These are phyloP conservation scores for Digitonthophagus gazella DNA, from an alignment of 2,888 invertebrate species.

Conservation along the genomic window DNA sequence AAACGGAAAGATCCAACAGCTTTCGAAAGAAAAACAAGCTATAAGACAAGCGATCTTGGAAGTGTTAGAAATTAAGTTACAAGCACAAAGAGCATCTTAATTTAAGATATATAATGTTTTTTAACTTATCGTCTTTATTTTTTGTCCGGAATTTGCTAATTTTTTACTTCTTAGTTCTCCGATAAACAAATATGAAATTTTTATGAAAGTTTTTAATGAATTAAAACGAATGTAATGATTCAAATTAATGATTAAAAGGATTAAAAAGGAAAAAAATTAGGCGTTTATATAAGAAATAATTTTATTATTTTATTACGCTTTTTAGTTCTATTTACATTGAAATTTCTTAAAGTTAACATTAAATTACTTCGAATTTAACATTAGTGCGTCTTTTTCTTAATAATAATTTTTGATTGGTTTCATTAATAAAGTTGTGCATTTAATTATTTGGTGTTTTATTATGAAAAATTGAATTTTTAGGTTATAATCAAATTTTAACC, in stretches of 20 bases:
- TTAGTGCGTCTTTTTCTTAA: too few relatives aligned
- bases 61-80: constrained; percentile 72
- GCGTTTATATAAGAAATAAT: constrained; percentile 25
- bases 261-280: constrained; percentile 10
- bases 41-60: constrained; percentile 75
- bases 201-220: constrained; percentile 6
- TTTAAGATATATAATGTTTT: too few relatives aligned
- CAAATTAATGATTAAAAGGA: neutral
- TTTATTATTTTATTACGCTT: constrained; percentile 27
- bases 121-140: constrained; percentile 18
- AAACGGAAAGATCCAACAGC: constrained; percentile 87
- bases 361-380: too few relatives aligned
- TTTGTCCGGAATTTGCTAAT: neutral
- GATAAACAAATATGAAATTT: neutral
- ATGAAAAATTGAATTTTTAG: too few relatives aligned
- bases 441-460: too few relatives aligned
- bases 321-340: constrained; percentile 27
- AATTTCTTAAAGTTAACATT: neutral
- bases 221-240: too few relatives aligned
- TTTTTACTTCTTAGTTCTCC: neutral
- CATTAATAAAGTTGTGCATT: too few relatives aligned
- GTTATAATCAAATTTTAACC: too few relatives aligned
- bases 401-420: neutral
- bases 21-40: constrained; percentile 80
- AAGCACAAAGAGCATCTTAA: constrained; percentile 4